A percentile compares a stretch with the other conserved stretches of the same genome.
Conservation (phyloP, 35 echinoderm and acorn worm species). For the Diadema setosum region DNA sequence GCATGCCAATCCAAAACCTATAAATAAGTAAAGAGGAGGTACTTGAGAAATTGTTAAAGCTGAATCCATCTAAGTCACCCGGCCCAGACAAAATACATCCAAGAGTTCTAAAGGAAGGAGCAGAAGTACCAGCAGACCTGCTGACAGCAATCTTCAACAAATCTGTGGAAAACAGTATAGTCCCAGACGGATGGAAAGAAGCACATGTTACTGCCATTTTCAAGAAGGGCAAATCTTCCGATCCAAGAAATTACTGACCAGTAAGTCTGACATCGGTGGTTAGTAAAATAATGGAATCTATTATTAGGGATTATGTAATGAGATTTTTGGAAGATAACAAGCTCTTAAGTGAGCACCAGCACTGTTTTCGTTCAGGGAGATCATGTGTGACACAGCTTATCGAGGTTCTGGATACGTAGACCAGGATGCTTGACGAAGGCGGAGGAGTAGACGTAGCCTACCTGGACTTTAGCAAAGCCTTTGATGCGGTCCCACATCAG, state of each 20-base stretch:
- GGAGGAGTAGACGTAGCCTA: too few species aligned
- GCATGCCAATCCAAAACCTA: background rate
- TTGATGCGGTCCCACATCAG: too few species aligned
- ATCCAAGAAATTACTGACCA: too few species aligned
- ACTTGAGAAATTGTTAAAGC: background rate
- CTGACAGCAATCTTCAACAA: slow-evolving; percentile 1
- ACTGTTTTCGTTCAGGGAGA: slow-evolving; percentile 32
- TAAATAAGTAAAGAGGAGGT: background rate
- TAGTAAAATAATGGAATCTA: slow-evolving; percentile 22
- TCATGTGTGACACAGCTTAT: slow-evolving; percentile 50
- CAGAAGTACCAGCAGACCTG: background rate
- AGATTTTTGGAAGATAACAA: background rate
- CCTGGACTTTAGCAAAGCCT: too few species aligned
- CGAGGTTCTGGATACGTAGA: background rate
- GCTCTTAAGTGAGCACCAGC: slow-evolving; percentile 17
- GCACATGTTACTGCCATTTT: too few species aligned
- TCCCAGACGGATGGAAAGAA: background rate
- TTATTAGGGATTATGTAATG: slow-evolving; percentile 7
- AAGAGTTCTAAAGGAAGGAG: background rate
- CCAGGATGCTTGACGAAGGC: background rate
- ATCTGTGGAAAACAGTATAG: background rate
- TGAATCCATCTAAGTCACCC: background rate
- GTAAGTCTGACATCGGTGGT: too few species aligned
- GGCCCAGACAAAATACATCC: too few species aligned
- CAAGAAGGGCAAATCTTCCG: too few species aligned